These are phyloP conservation scores for Darevskia mixta DNA, from an alignment of 2,797 vertebrate species.

Conservation along the genomic window DNA sequence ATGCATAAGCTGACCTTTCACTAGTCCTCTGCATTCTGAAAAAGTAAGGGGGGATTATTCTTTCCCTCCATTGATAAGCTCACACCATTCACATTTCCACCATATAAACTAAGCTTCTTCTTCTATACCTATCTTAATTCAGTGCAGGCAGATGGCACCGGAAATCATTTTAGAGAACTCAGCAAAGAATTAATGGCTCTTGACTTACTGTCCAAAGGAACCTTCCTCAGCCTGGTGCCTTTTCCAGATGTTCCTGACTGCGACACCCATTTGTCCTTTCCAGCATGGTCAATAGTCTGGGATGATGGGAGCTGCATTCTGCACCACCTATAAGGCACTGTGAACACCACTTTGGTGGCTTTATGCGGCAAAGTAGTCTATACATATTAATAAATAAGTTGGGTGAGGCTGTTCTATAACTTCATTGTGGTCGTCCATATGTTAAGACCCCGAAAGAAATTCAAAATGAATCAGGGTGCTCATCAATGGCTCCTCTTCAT, in stretches of 20 bases:
- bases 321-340: too few relatives aligned
- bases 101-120: background rate
- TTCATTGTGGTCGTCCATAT: background rate
- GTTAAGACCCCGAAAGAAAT: background rate
- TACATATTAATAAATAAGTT: too few relatives aligned
- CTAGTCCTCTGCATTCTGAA: accelerated
- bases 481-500: too few relatives aligned
- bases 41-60: constrained; percentile 9
- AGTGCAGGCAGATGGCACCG: background rate
- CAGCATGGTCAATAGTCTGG: too few relatives aligned
- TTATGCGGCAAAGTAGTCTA: too few relatives aligned
- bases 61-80: background rate
- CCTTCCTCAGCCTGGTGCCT: too few relatives aligned
- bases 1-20: background rate
- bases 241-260: too few relatives aligned
- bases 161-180: background rate
- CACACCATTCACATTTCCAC: background rate
- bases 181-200: background rate
- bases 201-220: background rate
- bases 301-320: too few relatives aligned
- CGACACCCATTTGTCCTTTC: too few relatives aligned
- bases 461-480: background rate
- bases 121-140: background rate
- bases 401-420: too few relatives aligned
- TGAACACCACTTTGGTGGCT: too few relatives aligned